Conservation (phyloP, 1,140 invertebrate species). For the Eufriesea mexicana region DNA sequence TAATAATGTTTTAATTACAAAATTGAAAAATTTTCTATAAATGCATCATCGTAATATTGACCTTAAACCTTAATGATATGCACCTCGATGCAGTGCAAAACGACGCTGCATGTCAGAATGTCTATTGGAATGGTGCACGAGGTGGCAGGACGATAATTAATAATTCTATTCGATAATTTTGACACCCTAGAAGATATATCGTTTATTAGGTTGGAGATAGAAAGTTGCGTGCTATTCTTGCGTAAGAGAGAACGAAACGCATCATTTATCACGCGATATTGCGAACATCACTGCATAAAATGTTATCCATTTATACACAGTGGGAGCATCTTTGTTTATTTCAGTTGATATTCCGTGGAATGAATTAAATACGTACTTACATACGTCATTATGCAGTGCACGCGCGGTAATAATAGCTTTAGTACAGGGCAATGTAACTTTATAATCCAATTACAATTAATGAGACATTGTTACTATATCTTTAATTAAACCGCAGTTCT, state of each 20-base stretch:
- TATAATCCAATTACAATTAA: too few relatives aligned
- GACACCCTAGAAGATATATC: constrained; percentile 55
- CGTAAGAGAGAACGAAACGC: constrained; percentile 46
- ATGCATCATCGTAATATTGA: background rate
- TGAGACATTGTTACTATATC: too few relatives aligned
- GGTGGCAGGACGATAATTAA: constrained; percentile 46
- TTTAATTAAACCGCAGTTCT: too few relatives aligned
- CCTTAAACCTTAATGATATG: background rate
- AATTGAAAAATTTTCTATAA: background rate
- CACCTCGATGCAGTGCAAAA: constrained; percentile 10
- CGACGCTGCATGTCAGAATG: constrained; percentile 31
- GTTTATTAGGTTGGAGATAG: constrained; percentile 52
- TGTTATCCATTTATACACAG: constrained; percentile 45
- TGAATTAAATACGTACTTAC: too few relatives aligned
- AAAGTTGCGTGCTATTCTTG: constrained; percentile 40
- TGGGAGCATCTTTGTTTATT: constrained; percentile 44
- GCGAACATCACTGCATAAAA: constrained; percentile 54
- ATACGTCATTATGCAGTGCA: too few relatives aligned
- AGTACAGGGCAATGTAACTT: too few relatives aligned
- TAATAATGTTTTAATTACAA: too few relatives aligned
- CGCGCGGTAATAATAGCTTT: too few relatives aligned
- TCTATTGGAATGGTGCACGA: constrained; percentile 15
- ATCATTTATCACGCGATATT: constrained; percentile 56
- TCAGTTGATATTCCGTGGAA: background rate
- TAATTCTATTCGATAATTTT: constrained; percentile 65